Evolutionary conservation across 2,888 invertebrate species (phyloP).

Genomic region (Macrostomum cliftonense): DNA sequence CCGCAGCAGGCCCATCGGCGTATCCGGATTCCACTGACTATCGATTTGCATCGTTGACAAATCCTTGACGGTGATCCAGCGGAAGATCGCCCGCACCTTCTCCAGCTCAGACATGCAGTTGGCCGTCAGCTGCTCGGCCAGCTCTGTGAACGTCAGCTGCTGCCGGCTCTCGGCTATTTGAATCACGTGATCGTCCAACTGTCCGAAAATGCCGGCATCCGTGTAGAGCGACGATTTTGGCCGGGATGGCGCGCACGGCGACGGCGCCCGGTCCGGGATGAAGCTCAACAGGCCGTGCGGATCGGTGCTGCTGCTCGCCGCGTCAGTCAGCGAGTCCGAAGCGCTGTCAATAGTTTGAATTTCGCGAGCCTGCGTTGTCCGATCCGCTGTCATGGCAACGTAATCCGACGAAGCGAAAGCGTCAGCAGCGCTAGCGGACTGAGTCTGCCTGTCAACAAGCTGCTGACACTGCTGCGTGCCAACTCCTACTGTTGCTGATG

Average conservation of each 20-base stretch:
- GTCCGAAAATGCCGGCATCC: slow-evolving; percentile 26
- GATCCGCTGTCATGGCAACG: too few relatives aligned
- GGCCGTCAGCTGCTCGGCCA: slow-evolving; percentile 31
- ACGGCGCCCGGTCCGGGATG: too few relatives aligned
- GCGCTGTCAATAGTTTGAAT: too few relatives aligned
- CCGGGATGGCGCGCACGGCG: slow-evolving; percentile 24
- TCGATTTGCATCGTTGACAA: slow-evolving; percentile 34
- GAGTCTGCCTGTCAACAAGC: too few relatives aligned
- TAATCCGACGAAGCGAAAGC: too few relatives aligned
- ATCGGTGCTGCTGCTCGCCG: too few relatives aligned
- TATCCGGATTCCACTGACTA: slow-evolving; percentile 42
- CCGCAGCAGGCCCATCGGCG: slow-evolving; percentile 33
- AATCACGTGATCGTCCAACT: slow-evolving; percentile 32
- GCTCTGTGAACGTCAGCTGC: slow-evolving; percentile 33
- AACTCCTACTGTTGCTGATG: too few relatives aligned
- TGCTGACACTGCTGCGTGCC: too few relatives aligned
- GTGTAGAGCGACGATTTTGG: slow-evolving; percentile 28
- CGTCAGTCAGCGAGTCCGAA: too few relatives aligned
- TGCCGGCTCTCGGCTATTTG: slow-evolving; percentile 33
- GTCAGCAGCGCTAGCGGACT: too few relatives aligned
- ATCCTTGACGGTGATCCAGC: slow-evolving; percentile 38
- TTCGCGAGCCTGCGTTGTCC: too few relatives aligned
- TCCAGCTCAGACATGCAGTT: slow-evolving; percentile 30
- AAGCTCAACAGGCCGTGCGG: too few relatives aligned
- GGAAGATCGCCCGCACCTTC: slow-evolving; percentile 36